Evolutionary conservation across 1,140 invertebrate species (phyloP), one percentile per base, ranked within the genome.

Genomic region (Sipha flava): DNA sequence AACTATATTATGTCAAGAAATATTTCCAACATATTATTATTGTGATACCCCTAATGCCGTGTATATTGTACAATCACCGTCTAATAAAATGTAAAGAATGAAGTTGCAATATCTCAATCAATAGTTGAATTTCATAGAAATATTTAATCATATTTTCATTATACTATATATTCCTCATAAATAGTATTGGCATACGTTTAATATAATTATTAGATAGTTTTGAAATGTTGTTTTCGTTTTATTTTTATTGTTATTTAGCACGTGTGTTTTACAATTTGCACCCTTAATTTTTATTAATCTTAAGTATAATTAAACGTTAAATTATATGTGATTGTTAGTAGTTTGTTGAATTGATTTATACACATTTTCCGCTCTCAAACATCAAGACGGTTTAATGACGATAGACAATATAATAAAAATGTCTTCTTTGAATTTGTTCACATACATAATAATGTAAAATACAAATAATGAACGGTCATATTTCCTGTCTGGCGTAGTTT

Each of bases 371-470:
- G 47, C n/a, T 52, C 31, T 73, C 52, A 73, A 73, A 52, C 70
- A 73, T 73, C 47, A n/a, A 73, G 70, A 73, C 70, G 47, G 70
- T 52, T 73, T 73, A 73, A 52, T 73, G 31, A 43, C 40, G 16
- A 37, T 54, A 54, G 37, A 54, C 70, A 54, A 75, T 75, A 75
- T 23, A 54, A 75, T 54, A 75, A 75, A 75, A 75, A 75, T n/a
- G 70, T 75, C 70, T 54, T 75, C 10, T 52, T 54, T 21, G 12
- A 37, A 75, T 34, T 75, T 54, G 12, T 75, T 54, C 21, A 9
- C 29, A 34, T 73, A 34, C 14, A 73, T 73, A 73, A 52, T 52
- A 34, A 34, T 34, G 45, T 21, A 52, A 73, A 73, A 52, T 54
- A 37, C 31, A 14, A 47, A 75, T 52, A 54, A 75, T 52, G 70